Conservation (phyloP, 2,113 vertebrate genomes). For the Sisor rabdophorus region DNA sequence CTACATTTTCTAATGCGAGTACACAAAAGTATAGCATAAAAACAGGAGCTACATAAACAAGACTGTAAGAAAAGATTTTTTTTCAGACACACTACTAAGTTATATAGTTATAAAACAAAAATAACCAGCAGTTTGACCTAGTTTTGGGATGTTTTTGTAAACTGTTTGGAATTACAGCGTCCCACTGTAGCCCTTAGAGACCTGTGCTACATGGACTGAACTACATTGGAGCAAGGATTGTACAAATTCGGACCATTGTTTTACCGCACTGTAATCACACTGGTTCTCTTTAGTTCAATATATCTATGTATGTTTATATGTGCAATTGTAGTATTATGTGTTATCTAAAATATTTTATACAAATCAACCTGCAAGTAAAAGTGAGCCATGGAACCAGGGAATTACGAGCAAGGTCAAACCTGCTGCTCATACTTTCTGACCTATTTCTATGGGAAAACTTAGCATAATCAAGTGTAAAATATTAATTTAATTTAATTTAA, state of each 20-base stretch:
- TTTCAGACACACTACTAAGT: slow-evolving; percentile 37
- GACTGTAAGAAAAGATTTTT: neutral
- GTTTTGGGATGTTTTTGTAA: slow-evolving; percentile 50
- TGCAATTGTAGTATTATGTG: slow-evolving; percentile 6
- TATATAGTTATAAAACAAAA: slow-evolving; percentile 38
- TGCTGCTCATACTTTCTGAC: neutral
- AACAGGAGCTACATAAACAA: neutral
- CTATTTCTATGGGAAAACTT: neutral
- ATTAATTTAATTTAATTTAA: too few relatives aligned
- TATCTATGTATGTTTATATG: neutral
- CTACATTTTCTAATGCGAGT: slow-evolving; percentile 10
- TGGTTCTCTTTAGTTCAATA: neutral
- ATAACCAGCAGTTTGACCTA: slow-evolving; percentile 54
- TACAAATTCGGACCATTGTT: neutral
- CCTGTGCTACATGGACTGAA: slow-evolving; percentile 41
- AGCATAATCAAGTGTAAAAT: neutral
- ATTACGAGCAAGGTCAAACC: neutral
- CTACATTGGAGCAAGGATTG: slow-evolving; percentile 36
- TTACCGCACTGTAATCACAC: neutral
- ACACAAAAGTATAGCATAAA: neutral
- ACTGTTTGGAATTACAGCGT: slow-evolving; percentile 45
- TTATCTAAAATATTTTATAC: neutral
- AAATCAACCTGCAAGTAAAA: neutral
- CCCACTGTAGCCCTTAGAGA: slow-evolving; percentile 40
- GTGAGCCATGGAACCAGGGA: too few relatives aligned